Base-by-base conservation (phyloP, 2,888 invertebrate species). In the Plebejus argus region DNA sequence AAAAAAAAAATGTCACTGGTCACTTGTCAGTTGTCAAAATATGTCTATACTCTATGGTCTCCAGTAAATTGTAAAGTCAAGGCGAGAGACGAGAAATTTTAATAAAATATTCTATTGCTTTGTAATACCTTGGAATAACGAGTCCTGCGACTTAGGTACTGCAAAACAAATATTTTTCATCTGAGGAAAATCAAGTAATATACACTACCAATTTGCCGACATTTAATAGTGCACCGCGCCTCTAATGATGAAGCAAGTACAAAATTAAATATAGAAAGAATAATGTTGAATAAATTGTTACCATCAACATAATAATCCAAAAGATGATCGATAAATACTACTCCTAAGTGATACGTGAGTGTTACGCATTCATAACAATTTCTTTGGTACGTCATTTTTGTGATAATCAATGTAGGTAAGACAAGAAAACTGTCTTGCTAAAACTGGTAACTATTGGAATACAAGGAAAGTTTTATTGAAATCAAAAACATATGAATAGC, bases 191-290 rank as follows among this genome's bases (percentile, higher is more conserved):
- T 61, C 23, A 61, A 61, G 23, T 61, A 12, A 10, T 10, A 61
- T 61, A 61, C 23, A 61, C 1, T 0, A 61, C 3, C 4, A 61
- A 20, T 4, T 12, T 53, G 0, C 53, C 53, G 1, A 53, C 18
- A 53, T 53, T 18, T 23, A 12, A 12, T 4, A 61, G 61, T 61
- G 61, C 61, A 61, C 61, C 10, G 61, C 61, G 23, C 61, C 4
- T 61, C 61, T 61, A 61, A 8, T 23, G 61, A 61, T 23, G 4
- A 61, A 61, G 61, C 23, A 74, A n/a, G n/a, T n/a, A n/a, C n/a
- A n/a, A n/a, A n/a, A n/a, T n/a, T n/a, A n/a, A 74, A 74, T 74
- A 53, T 28, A 74, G 23, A 39, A 74, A 74, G 72, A 72, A 72
- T 39, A 45, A 15, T 28, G 74, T 49, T 71, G 35, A 49, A 72